These are phyloP conservation scores for Heterodera filipjevi DNA, from an alignment of 2,888 invertebrate species.

Conservation along the genomic window DNA sequence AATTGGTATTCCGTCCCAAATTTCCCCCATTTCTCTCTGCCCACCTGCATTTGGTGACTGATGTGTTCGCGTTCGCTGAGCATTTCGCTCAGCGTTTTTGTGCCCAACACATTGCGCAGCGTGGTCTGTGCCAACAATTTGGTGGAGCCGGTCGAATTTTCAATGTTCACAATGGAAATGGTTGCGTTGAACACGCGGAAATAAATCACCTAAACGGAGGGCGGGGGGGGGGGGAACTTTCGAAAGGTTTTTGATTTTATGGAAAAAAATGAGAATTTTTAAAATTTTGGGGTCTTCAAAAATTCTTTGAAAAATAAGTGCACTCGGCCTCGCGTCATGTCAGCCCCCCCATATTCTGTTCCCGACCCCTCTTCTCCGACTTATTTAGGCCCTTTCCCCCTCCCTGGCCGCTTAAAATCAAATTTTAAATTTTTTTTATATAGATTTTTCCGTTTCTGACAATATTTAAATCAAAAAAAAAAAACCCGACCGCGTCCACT, in stretches of 20 bases:
- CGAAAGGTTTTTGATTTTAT: no score
- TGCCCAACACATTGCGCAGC: conserved; percentile 85
- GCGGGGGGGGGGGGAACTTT: no score
- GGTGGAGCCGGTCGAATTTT: conserved; percentile 77
- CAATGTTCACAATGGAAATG: conserved; percentile 93
- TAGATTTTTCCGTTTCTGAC: neutral
- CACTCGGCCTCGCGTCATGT: no score
- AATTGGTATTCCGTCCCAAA: neutral
- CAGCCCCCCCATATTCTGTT: no score
- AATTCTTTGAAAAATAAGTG: no score
- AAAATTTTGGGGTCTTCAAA: no score
- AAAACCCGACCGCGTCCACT: conserved; percentile 77
- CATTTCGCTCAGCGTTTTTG: conserved; percentile 91
- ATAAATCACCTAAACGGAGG: conserved; percentile 67
- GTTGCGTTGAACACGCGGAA: conserved; percentile 87
- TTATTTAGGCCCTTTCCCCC: no score
- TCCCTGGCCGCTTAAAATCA: neutral
- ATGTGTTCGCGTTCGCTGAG: conserved; percentile 68
- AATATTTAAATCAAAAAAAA: neutral
- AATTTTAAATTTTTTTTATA: neutral
- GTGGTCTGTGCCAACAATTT: conserved; percentile 68
- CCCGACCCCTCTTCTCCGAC: no score
- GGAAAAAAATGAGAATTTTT: no score
- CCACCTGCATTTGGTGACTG: conserved; percentile 42
- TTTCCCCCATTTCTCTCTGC: conserved; percentile 11